A percentile compares a stretch with the other conserved stretches of the same genome.
phyloP scores from a whole-genome alignment of 92 coral and sea anemone genomes.

The Paragorgia papillata region DNA sequence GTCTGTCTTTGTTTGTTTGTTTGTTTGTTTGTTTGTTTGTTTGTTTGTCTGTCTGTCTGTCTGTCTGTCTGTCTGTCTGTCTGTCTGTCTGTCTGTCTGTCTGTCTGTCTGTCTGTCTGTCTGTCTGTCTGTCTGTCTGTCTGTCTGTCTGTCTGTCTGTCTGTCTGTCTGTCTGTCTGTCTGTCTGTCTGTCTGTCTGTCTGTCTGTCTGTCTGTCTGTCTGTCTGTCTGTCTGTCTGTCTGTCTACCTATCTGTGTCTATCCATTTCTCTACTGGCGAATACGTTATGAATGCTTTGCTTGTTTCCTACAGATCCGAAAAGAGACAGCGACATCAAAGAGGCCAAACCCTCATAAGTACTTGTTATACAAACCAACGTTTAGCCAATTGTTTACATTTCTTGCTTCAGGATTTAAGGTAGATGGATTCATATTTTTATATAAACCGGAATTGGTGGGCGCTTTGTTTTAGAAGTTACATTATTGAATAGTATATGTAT shows the following conservation, averaged over 20 bases:
- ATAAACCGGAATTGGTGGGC: no score
- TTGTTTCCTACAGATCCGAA: slow-evolving; percentile 44
- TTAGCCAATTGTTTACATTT: slow-evolving; percentile 84
- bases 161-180: not conserved
- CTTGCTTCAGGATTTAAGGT: slow-evolving; percentile 98
- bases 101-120: not conserved
- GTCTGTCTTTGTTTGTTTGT: no score
- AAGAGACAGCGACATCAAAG: slow-evolving; percentile 53
- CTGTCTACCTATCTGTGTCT: not conserved
- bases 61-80: not conserved
- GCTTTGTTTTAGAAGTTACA: no score
- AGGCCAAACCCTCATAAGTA: slow-evolving; percentile 95
- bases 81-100: not conserved
- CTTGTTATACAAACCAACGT: slow-evolving; percentile 89
- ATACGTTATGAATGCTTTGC: not conserved
- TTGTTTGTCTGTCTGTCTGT: not conserved
- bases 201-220: slow-evolving; percentile 4
- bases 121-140: slow-evolving; percentile 11
- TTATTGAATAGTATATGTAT: no score
- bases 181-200: slow-evolving; percentile 7
- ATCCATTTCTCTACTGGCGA: not conserved
- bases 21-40: not conserved
- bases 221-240: slow-evolving; percentile 16
- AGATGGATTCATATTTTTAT: not conserved
- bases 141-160: not conserved